A percentile compares a stretch with the other conserved stretches of the same genome.
Evolutionary conservation across 1,140 invertebrate genomes (phyloP).

Genomic region (Polyergus mexicanus): DNA sequence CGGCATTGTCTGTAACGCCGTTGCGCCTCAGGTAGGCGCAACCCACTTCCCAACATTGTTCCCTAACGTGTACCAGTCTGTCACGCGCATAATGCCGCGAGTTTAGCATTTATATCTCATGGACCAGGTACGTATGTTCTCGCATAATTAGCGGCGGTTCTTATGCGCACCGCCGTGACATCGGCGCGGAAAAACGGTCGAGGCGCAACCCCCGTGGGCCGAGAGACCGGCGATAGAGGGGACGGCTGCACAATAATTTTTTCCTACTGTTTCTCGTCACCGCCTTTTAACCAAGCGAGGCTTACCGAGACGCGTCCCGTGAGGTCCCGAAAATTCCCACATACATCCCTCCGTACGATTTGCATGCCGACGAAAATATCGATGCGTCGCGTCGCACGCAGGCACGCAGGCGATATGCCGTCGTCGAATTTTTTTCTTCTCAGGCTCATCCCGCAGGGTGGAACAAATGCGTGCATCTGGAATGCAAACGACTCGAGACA

Average conservation of each 20-base stretch:
- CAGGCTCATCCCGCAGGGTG: conserved; percentile 15
- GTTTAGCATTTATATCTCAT: conserved; percentile 80
- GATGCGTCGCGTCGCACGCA: conserved; percentile 1
- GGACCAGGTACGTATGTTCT: conserved; percentile 81
- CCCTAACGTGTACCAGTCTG: conserved; percentile 76
- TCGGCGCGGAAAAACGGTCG: conserved; percentile 67
- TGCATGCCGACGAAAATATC: conserved; percentile 51
- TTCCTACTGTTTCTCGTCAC: conserved; percentile 58
- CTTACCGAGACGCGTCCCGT: background rate
- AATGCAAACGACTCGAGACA: conserved; percentile 14
- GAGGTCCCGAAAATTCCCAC: conserved; percentile 49
- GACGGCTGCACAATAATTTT: conserved; percentile 42
- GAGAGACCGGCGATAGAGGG: background rate
- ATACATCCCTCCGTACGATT: conserved; percentile 41
- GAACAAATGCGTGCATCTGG: background rate
- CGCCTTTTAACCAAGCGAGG: conserved; percentile 11
- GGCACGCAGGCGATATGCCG: background rate
- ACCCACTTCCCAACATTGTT: conserved; percentile 73
- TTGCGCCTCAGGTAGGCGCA: conserved; percentile 67
- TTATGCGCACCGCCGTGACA: conserved; percentile 71
- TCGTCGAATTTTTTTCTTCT: conserved; percentile 35
- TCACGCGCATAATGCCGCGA: conserved; percentile 82
- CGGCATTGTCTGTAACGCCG: conserved; percentile 67
- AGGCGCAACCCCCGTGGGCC: conserved; percentile 21
- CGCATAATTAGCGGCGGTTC: conserved; percentile 81